phyloP scores from a whole-genome alignment of 2,797 vertebrate genomes.

The Manis pentadactyla region DNA sequence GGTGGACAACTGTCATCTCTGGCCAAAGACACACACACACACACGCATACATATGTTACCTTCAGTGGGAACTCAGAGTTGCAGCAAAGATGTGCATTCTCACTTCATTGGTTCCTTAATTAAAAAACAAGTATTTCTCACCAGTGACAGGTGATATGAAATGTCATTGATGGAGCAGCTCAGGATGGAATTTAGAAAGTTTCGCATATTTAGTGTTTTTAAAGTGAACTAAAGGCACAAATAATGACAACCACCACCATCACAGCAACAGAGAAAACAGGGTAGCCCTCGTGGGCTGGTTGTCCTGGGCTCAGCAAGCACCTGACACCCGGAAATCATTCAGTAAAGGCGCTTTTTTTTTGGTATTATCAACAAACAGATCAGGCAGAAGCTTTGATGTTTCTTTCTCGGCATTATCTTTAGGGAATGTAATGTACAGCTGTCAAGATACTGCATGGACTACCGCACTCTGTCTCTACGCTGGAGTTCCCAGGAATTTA shows the following conservation, averaged over 20 bases:
- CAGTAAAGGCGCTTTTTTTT: neutral
- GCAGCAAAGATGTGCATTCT: neutral
- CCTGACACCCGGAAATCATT: neutral
- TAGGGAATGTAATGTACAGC: neutral
- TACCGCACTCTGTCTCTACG: neutral
- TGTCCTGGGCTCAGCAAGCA: neutral
- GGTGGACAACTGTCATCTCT: conserved; percentile 47
- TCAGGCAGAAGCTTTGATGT: conserved; percentile 26
- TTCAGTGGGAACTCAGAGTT: conserved; percentile 9
- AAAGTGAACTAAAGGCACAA: neutral
- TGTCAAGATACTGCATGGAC: neutral
- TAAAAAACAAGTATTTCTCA: neutral
- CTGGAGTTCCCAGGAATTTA: neutral
- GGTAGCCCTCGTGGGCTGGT: neutral
- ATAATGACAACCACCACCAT: accelerated
- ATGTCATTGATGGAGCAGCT: neutral
- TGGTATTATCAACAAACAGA: neutral
- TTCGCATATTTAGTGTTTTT: neutral
- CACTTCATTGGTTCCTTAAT: neutral
- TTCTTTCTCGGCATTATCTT: conserved; percentile 10
- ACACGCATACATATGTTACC: neutral
- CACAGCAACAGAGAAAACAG: accelerated
- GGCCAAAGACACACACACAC: conserved; percentile 13
- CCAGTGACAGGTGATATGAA: neutral
- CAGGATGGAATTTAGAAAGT: neutral